Base-by-base conservation (phyloP, 2,113 vertebrate genomes). In the Cromileptes altivelis region DNA sequence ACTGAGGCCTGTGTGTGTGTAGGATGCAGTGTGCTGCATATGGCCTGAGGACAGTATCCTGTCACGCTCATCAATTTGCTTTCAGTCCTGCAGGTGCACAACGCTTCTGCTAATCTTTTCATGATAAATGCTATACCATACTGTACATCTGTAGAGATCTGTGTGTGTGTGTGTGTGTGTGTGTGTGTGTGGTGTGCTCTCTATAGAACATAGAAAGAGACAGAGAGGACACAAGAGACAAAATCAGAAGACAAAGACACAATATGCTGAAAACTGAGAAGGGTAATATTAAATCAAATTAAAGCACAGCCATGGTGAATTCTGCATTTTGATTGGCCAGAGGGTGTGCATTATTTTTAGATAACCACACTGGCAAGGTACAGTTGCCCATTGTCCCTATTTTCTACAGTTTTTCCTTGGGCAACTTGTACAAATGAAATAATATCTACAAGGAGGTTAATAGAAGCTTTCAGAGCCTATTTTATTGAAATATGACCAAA, bases 61-160 rank as follows among this genome's bases (percentile, higher is more conserved):
- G 85, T 80, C 88, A 87, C 79, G 80, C 25, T 85, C 63, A 80
- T 87, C 79, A 83, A 57, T 71, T 60, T 79, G 56, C 56, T 76
- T 84, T 85, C 70, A 83, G 62, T 58, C 50, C 71, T 86, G 84
- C 84, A 86, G 87, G 72, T 86, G 87, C 52, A 60, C 55, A 2
- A 74, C 21, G 55, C 80, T 80, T 57, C 55, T 80, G 62, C 63
- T 83, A 85, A 89, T 82, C 68, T 63, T 65, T 42, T 70, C 57
- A 76, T 82, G 75, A 77, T 67, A 72, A 76, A 63, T 55, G 57
- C 68, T 77, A 30, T 60, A 69, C 58, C 63, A 64, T 73, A 84
- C 61, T 45, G 30, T 84, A 69, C 60, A 55, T 78, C 30, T 77
- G 68, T 56, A 23, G 23, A 50, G 10, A 5, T 47, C 8, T 57